Conservation (phyloP, 2,888 invertebrate species). For the Diarsia brunnea region DNA sequence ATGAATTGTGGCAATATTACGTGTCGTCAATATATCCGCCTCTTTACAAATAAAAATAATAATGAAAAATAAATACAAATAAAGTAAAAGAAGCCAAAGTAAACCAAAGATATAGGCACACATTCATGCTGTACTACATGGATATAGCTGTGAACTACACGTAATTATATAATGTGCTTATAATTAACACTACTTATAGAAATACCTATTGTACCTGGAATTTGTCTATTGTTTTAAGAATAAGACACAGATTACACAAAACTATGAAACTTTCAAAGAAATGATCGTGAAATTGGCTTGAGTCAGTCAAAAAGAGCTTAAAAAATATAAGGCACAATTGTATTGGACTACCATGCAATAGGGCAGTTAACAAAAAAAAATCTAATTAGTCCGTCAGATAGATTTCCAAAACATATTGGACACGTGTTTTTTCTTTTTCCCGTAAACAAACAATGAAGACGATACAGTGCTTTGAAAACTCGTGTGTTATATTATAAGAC, state of each 20-base stretch:
- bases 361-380: too few relatives aligned
- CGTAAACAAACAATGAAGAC: too few relatives aligned
- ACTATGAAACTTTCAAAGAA: neutral
- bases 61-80: slow-evolving; percentile 63
- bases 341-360: neutral
- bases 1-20: slow-evolving; percentile 25
- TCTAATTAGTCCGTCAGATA: too few relatives aligned
- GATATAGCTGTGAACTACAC: slow-evolving; percentile 47
- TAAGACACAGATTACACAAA: neutral
- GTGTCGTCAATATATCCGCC: slow-evolving; percentile 72
- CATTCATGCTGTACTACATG: slow-evolving; percentile 70
- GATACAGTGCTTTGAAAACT: too few relatives aligned
- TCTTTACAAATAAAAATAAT: slow-evolving; percentile 69
- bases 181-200: slow-evolving; percentile 2
- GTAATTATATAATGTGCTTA: slow-evolving; percentile 42
- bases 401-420: too few relatives aligned
- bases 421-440: too few relatives aligned
- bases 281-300: neutral
- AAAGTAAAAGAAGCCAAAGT: slow-evolving; percentile 62
- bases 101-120: slow-evolving; percentile 61
- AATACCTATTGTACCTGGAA: neutral
- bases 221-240: neutral
- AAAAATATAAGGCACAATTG: neutral
- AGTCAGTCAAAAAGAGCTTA: neutral
- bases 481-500: too few relatives aligned